phyloP scores from a whole-genome alignment of 2,113 vertebrate genomes.

The Dromaius novaehollandiae region DNA sequence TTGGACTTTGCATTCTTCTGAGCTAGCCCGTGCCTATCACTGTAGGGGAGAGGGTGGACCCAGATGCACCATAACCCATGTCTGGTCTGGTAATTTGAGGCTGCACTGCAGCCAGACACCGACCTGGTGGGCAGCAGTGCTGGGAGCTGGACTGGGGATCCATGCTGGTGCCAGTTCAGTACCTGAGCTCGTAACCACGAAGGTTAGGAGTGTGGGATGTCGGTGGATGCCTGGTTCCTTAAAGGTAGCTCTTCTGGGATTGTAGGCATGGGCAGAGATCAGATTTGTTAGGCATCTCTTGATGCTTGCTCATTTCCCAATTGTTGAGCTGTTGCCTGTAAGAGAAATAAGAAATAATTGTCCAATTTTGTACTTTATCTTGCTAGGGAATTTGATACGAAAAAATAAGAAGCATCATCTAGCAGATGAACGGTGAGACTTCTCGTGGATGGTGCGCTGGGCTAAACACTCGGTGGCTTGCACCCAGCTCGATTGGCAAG shows the following conservation, averaged over 20 bases:
- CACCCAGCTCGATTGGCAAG: fast-evolving
- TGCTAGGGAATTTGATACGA: neutral
- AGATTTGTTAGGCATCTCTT: neutral
- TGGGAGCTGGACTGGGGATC: neutral
- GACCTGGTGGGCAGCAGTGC: neutral
- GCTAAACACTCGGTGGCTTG: neutral
- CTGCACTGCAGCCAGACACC: neutral
- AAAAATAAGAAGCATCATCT: neutral
- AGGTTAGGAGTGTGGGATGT: neutral
- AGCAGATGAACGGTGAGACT: neutral
- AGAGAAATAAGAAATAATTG: neutral
- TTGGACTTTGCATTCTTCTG: neutral
- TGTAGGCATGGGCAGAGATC: neutral
- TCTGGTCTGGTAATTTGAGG: neutral
- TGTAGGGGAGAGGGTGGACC: neutral
- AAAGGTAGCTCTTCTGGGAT: neutral
- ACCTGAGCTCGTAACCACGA: fast-evolving
- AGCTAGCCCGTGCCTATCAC: neutral
- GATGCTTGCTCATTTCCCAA: neutral
- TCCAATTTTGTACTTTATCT: neutral
- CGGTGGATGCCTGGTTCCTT: neutral
- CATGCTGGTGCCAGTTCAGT: neutral
- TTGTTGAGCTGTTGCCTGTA: neutral
- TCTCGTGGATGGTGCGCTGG: neutral
- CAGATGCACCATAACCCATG: neutral